phyloP scores from a whole-genome alignment of 2,113 vertebrate genomes.

The Bombycilla garrulus region DNA sequence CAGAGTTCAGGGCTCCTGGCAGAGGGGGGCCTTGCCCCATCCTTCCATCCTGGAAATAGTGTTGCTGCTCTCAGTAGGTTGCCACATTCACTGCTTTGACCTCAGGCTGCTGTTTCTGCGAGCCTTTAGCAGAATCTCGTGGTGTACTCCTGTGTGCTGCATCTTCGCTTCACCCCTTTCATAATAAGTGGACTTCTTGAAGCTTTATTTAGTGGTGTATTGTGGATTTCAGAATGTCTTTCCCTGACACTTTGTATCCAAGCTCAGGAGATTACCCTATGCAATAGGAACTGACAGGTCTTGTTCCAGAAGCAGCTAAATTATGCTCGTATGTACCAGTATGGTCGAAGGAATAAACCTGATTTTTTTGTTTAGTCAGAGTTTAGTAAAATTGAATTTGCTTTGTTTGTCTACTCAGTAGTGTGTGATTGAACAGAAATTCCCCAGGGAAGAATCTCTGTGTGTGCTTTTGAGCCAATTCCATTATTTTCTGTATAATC shows the following conservation, averaged over 20 bases:
- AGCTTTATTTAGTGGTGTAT: neutral
- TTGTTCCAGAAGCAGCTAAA: neutral
- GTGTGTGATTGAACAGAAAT: neutral
- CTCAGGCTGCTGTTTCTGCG: neutral
- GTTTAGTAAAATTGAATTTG: neutral
- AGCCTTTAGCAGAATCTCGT: neutral
- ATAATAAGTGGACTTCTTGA: neutral
- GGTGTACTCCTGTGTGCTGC: neutral
- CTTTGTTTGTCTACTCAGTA: neutral
- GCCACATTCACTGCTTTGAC: neutral
- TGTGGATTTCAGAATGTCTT: neutral
- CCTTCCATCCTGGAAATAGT: neutral
- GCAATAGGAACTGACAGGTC: neutral
- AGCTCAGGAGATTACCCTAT: neutral
- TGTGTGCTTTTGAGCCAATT: neutral
- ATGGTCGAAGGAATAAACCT: neutral
- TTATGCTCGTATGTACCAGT: neutral
- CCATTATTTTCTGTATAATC: neutral
- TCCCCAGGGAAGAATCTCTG: neutral
- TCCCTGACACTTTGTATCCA: neutral
- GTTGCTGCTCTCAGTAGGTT: neutral
- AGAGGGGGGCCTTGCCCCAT: neutral
- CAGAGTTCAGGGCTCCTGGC: neutral
- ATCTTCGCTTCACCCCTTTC: neutral
- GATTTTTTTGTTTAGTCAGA: neutral